Evolutionary conservation across 2,888 invertebrate species (phyloP).

Genomic region (Tetheella fluctuosa): DNA sequence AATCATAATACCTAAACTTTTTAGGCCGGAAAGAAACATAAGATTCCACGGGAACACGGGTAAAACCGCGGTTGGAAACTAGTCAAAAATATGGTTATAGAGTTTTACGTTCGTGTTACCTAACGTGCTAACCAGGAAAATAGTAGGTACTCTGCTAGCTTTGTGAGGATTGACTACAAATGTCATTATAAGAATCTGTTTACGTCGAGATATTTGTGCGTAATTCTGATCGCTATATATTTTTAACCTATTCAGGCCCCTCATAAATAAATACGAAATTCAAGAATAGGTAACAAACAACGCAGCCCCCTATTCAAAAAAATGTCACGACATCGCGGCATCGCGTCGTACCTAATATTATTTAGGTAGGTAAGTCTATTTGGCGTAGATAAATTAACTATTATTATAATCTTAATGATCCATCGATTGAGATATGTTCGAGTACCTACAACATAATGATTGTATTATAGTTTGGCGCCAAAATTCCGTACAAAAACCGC

Average conservation of each 20-base stretch:
- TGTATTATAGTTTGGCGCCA: constrained; percentile 72
- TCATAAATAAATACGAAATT: constrained; percentile 62
- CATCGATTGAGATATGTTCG: constrained; percentile 13
- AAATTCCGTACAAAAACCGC: constrained; percentile 78
- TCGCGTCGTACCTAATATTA: too few species aligned
- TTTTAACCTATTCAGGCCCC: constrained; percentile 60
- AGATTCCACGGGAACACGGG: too few species aligned
- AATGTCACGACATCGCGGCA: constrained; percentile 38
- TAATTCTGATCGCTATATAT: constrained; percentile 39
- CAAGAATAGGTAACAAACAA: constrained; percentile 48
- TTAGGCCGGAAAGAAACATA: too few species aligned
- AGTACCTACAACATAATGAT: constrained; percentile 44
- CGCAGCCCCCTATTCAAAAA: constrained; percentile 36
- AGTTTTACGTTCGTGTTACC: too few species aligned
- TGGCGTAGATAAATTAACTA: constrained; percentile 21
- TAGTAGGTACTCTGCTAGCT: neutral
- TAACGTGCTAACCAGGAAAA: too few species aligned
- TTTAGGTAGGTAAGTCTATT: too few species aligned
- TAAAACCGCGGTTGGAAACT: too few species aligned
- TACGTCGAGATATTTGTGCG: constrained; percentile 1
- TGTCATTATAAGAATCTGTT: neutral
- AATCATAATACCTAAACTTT: too few species aligned
- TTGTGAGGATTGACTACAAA: neutral
- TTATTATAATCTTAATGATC: constrained; percentile 15
- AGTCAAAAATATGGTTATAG: too few species aligned